Evolutionary conservation across 2,113 vertebrate genomes (phyloP).

Genomic region (Microcebus ravelobensis): DNA sequence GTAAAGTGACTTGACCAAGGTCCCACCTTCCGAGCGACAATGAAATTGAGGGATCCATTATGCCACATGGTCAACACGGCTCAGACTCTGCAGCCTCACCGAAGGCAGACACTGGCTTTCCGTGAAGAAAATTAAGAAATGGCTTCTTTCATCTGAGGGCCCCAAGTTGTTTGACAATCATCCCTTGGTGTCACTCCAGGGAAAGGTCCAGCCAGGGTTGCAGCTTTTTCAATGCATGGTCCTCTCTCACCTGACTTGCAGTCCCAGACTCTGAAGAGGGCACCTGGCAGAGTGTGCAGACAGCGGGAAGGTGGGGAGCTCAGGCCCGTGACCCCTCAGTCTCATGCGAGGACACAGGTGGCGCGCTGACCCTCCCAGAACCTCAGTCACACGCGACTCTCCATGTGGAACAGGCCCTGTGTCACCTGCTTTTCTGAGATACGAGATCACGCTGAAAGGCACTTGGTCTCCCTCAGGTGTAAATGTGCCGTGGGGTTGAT

Average conservation of each 20-base stretch:
- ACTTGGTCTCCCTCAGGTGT: background rate
- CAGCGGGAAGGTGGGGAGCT: background rate
- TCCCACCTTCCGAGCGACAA: no score
- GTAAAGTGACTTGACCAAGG: background rate
- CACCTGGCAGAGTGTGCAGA: background rate
- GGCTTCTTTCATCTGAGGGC: background rate
- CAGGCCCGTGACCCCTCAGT: accelerated
- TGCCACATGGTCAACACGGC: background rate
- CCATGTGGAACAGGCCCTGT: background rate
- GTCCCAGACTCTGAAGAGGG: background rate
- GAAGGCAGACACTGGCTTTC: background rate
- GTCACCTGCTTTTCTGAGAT: background rate
- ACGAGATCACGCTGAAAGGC: background rate
- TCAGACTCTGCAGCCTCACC: background rate
- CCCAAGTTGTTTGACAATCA: background rate
- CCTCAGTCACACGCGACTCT: background rate
- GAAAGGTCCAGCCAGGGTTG: background rate
- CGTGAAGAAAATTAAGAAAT: background rate
- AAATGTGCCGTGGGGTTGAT: background rate
- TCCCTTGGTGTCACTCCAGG: background rate
- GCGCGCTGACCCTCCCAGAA: background rate
- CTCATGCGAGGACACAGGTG: accelerated
- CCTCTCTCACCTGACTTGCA: background rate
- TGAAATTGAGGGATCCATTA: background rate
- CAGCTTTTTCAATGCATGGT: background rate